Conservation (phyloP, 2,113 vertebrate species). For the Seriola quinqueradiata region DNA sequence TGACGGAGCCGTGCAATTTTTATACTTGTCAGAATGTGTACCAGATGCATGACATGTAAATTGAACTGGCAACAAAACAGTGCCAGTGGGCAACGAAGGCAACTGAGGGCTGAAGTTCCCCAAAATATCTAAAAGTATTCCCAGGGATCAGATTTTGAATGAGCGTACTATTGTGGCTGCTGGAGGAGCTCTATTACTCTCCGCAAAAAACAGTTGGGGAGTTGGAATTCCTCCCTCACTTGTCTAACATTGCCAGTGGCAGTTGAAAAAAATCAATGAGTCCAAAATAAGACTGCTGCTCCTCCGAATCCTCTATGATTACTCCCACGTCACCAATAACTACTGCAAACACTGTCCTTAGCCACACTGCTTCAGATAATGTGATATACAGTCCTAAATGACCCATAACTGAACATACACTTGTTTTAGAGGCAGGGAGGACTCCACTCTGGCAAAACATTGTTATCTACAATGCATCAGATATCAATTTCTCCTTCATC, state of each 20-base stretch:
- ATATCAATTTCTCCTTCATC: slow-evolving; percentile 26
- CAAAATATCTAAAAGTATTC: slow-evolving; percentile 61
- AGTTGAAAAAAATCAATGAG: slow-evolving; percentile 67
- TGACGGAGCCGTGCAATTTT: slow-evolving; percentile 71
- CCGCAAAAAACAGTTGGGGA: slow-evolving; percentile 10
- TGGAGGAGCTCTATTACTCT: slow-evolving; percentile 56
- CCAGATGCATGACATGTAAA: slow-evolving; percentile 79
- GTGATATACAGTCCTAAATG: slow-evolving; percentile 42
- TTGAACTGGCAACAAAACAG: slow-evolving; percentile 73
- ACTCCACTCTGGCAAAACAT: slow-evolving; percentile 6
- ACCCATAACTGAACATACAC: slow-evolving; percentile 27
- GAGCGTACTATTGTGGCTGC: slow-evolving; percentile 42
- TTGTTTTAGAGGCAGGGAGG: slow-evolving; percentile 14
- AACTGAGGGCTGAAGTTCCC: slow-evolving; percentile 60
- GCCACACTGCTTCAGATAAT: slow-evolving; percentile 28
- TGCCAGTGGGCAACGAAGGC: slow-evolving; percentile 55
- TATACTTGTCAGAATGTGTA: slow-evolving; percentile 77
- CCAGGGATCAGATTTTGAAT: slow-evolving; percentile 43
- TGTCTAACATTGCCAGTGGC: slow-evolving; percentile 59
- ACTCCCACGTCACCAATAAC: slow-evolving; percentile 68
- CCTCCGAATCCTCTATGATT: slow-evolving; percentile 66
- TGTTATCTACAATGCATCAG: slow-evolving; percentile 56
- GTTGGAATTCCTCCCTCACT: slow-evolving; percentile 56
- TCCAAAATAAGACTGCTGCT: slow-evolving; percentile 69
- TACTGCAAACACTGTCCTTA: slow-evolving; percentile 58